Base-by-base conservation (phyloP, 2,888 invertebrate genomes). In the Meta bourneti region DNA sequence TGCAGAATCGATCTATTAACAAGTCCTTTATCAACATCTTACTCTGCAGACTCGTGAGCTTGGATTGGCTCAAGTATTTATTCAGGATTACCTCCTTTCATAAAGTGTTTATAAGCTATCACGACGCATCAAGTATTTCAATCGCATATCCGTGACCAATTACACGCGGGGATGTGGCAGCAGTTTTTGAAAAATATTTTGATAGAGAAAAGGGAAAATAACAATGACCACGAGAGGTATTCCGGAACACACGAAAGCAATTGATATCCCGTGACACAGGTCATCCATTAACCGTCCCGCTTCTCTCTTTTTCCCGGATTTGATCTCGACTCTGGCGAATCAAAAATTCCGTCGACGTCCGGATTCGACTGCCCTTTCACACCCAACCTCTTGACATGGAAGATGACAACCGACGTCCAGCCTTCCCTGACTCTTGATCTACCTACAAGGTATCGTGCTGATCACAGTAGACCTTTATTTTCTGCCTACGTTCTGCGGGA, bases 381-480 rank as follows among this genome's bases (percentile, higher is more conserved):
- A 51, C 79, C 85, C 79, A 71, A 89, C 90, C 86, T 87, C 77
- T 82, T 87, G 86, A 82, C 91, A 87, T 87, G 78, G 77, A 87
- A 90, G 90, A 86, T 91, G 91, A 91, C 91, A 91, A 91, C 78
- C 81, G 82, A 91, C 86, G 70, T 54, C 20, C 71, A 54, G 74
- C 81, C 71, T 54, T 70, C 79, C 79, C 69, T 90, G 90, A 78
- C 79, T 79, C 77, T 69, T 74, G 74, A 81, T 49, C 85, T 69
- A 72, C 49, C 20, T 52, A 90, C 81, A 86, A 81, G 61, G 69
- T 89, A 83, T 78, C 83, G 80, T 90, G 79, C 85, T 79, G 72
- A 79, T 83, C 54, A 51, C 13, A 77, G 49, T 79, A 19, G 81
- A 49, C 52, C 54, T 51, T 74, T 80, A 79, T 80, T 80, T 80